These are phyloP conservation scores for Paracanthobrama guichenoti DNA, from an alignment of 2,113 vertebrate genomes.

Conservation along the genomic window DNA sequence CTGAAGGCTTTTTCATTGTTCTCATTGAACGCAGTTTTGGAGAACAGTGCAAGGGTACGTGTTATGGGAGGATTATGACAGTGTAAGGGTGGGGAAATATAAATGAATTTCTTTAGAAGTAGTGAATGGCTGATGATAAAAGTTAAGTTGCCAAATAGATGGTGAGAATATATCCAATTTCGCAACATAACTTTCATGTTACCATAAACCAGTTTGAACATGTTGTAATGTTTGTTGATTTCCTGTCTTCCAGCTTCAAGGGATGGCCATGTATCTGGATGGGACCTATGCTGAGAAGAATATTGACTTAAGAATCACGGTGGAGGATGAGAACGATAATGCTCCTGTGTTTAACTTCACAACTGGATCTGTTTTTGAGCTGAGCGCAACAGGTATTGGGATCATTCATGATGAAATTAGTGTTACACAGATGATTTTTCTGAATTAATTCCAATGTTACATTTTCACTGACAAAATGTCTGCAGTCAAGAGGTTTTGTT, in stretches of 20 bases:
- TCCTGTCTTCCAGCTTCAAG: conserved; percentile 65
- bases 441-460: no score
- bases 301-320: conserved; percentile 62
- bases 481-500: no score
- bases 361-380: conserved; percentile 65
- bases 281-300: conserved; percentile 58
- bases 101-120: not conserved
- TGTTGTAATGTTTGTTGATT: not conserved
- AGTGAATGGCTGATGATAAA: not conserved
- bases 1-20: not conserved
- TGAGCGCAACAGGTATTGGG: conserved; percentile 58
- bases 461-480: no score
- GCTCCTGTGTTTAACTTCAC: conserved; percentile 57
- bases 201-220: not conserved
- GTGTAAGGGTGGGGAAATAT: not conserved
- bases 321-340: conserved; percentile 71
- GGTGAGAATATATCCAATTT: no score
- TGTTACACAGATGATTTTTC: not conserved
- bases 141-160: no score
- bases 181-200: no score
- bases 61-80: no score
- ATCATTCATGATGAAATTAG: not conserved
- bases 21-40: not conserved
- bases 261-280: conserved; percentile 54
- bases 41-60: no score